Evolutionary conservation across 1,140 invertebrate species (phyloP).

Genomic region (Drosophila asahinai): DNA sequence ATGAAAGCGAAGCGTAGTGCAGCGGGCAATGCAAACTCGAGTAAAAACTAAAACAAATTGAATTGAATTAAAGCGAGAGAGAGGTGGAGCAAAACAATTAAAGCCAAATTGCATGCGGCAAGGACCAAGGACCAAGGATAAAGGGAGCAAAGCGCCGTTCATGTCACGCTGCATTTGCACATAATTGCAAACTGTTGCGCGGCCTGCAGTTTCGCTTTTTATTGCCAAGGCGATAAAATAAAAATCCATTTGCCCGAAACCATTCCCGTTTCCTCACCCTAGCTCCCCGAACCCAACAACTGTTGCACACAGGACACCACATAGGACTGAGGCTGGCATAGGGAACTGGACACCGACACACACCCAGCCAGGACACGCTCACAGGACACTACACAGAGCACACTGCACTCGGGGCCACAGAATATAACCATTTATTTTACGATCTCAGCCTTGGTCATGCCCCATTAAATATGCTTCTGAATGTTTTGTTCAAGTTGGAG

Average conservation of each 20-base stretch:
- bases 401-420: conserved; percentile 36
- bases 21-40: conserved; percentile 26
- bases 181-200: conserved; percentile 82
- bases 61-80: conserved; percentile 47
- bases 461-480: conserved; percentile 68
- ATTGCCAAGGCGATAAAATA: conserved; percentile 59
- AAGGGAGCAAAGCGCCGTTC: conserved; percentile 1
- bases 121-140: conserved; percentile 14
- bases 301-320: conserved; percentile 59
- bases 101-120: conserved; percentile 43
- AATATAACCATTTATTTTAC: conserved; percentile 69
- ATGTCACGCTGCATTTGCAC: conserved; percentile 64
- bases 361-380: background rate
- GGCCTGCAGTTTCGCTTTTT: conserved; percentile 65
- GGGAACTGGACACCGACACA: background rate
- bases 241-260: conserved; percentile 55
- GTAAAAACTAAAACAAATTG: conserved; percentile 56
- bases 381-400: conserved; percentile 22
- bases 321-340: conserved; percentile 9
- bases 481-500: conserved; percentile 57
- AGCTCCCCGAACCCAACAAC: conserved; percentile 34
- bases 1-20: conserved; percentile 23
- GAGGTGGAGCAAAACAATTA: conserved; percentile 58
- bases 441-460: conserved; percentile 63
- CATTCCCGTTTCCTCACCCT: conserved; percentile 28